Base-by-base conservation (phyloP, 2,113 vertebrate species). In the Origma solitaria region DNA sequence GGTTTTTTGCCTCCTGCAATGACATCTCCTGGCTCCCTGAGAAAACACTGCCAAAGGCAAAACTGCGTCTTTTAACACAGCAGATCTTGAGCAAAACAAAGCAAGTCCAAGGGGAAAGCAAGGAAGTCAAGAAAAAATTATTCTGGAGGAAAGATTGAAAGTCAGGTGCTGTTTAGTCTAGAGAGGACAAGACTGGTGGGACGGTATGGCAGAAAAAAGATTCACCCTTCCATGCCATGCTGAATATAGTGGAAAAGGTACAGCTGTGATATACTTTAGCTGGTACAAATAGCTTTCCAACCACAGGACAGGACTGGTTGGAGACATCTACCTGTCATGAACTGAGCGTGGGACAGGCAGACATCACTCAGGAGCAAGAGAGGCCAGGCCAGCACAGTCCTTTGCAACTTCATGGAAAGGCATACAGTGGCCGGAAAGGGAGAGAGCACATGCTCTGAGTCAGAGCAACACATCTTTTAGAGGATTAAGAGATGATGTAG, bases 401-500 rank as follows among this genome's bases (percentile, higher is more conserved):
- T 76, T 68, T 38, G n/a, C 0, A 1, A 12, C 51, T 54, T 38
- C 49, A 27, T 0, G 3, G 47, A 77, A 88, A 82, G 47, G 40
- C 31, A 33, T 28, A 65, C 0, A 44, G 79, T 6, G 8, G 68
- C 38, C 1, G 0, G 37, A 28, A 20, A 82, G 49, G 0, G 0
- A 80, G 83, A 88, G 38, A 10, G 1, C 3, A 6, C 72, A 94
- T 15, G 8, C 27, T 91, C 70, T 85, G 91, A 95, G 84, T 76
- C 82, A 95, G 82, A 84, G 70, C 66, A 95, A 58, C 70, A 79
- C 84, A 72, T 96, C 85, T 90, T 92, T 86, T 7, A 68, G 82
- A 88, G 88, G 79, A 90, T 89, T 92, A 95, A 76, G 62, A 50
- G 94, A 95, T 89, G 84, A 92, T 94, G 94, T 94, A 94, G 93